phyloP scores from a whole-genome alignment of 2,113 vertebrate species.

The Cacatua alba region DNA sequence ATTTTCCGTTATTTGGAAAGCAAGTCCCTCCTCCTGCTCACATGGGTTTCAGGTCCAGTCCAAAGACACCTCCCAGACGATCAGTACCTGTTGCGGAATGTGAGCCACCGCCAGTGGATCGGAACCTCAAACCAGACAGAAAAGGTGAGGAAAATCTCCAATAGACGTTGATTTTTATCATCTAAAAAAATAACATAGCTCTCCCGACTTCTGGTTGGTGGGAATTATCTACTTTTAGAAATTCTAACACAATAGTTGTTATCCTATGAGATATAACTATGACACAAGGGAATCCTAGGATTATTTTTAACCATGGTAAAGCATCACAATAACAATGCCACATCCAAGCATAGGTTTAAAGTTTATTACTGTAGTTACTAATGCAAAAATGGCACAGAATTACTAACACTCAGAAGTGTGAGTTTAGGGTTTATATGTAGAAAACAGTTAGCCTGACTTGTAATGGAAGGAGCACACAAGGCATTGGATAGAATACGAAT shows the following conservation, averaged over 20 bases:
- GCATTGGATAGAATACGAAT: neutral
- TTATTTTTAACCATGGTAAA: neutral
- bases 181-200: neutral
- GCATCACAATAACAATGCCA: neutral
- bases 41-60: conserved; percentile 97
- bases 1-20: conserved; percentile 95
- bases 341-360: neutral
- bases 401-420: neutral
- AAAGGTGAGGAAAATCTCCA: conserved; percentile 87
- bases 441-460: neutral
- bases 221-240: neutral
- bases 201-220: neutral
- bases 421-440: neutral
- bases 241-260: neutral
- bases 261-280: neutral
- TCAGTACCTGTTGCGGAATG: conserved; percentile 87
- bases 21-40: conserved; percentile 98
- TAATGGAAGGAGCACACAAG: neutral
- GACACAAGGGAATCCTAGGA: neutral
- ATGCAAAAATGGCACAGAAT: neutral
- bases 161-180: neutral
- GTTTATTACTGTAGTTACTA: neutral
- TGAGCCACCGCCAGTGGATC: conserved; percentile 94
- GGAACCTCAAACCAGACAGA: conserved; percentile 97
- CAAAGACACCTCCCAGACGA: conserved; percentile 93